Conservation (phyloP, 1,140 invertebrate species). For the Anagrus nilaparvatae region DNA sequence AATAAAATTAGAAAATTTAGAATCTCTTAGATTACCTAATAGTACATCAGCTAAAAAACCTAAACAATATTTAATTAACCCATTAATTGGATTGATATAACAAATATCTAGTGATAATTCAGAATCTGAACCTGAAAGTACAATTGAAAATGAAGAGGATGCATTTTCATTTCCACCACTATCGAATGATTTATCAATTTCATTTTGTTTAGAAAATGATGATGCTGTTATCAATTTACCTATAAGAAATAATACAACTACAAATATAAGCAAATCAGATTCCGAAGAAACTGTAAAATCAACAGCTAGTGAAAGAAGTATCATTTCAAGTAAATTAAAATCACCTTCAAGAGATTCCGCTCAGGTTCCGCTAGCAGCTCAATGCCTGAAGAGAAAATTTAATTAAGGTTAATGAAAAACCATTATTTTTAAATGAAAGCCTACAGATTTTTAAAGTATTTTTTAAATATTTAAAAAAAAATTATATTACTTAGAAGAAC, state of each 20-base stretch:
- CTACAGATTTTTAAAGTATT: no score
- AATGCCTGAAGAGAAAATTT: slow-evolving; percentile 65
- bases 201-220: slow-evolving; percentile 50
- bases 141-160: slow-evolving; percentile 43
- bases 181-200: slow-evolving; percentile 47
- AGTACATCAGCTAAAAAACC: slow-evolving; percentile 47
- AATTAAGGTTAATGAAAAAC: slow-evolving; percentile 47
- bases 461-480: no score
- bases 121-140: slow-evolving; percentile 40
- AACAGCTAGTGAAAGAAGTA: slow-evolving; percentile 43
- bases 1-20: no score
- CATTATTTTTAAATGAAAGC: no score
- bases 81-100: slow-evolving; percentile 75
- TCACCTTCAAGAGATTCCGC: slow-evolving; percentile 30
- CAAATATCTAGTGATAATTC: slow-evolving; percentile 61
- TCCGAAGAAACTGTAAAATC: slow-evolving; percentile 50
- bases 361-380: no score
- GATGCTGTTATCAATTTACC: slow-evolving; percentile 45
- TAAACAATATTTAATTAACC: slow-evolving; percentile 75
- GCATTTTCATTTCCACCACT: slow-evolving; percentile 47
- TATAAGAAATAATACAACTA: slow-evolving; percentile 41
- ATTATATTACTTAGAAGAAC: no score
- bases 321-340: slow-evolving; percentile 40
- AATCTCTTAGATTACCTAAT: no score
- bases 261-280: slow-evolving; percentile 52